These are phyloP conservation scores for Monomorium pharaonis DNA, from an alignment of 1,140 invertebrate genomes.

Conservation along the genomic window DNA sequence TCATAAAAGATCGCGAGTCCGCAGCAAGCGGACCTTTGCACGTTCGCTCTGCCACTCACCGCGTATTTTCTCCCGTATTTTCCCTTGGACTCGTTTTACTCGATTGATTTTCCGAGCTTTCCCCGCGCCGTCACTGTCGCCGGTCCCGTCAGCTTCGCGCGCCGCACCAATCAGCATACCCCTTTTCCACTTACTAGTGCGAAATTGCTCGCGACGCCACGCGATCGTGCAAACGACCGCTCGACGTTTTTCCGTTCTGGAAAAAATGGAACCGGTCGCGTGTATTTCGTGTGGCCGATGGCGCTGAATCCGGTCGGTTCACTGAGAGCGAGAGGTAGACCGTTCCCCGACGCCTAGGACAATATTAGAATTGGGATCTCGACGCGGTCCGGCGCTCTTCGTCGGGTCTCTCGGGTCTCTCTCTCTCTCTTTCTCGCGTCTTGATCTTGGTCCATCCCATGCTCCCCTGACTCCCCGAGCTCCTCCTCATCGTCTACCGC, in stretches of 20 bases:
- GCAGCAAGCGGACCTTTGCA: neutral
- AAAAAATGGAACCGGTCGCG: neutral
- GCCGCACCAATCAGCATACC: neutral
- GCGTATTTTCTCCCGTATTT: conserved; percentile 34
- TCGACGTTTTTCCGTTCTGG: neutral
- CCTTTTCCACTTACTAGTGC: neutral
- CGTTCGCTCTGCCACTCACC: conserved; percentile 29
- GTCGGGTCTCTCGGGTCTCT: neutral
- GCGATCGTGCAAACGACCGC: neutral
- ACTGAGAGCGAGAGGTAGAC: conserved; percentile 73
- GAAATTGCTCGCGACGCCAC: neutral
- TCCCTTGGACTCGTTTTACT: conserved; percentile 15
- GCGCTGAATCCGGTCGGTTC: conserved; percentile 62
- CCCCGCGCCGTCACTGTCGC: conserved; percentile 4
- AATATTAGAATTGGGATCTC: conserved; percentile 82
- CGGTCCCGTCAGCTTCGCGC: neutral
- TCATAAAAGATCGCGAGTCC: neutral
- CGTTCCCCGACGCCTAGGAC: conserved; percentile 78
- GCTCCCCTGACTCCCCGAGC: conserved; percentile 17
- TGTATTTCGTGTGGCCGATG: conserved; percentile 49
- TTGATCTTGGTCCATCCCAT: conserved; percentile 41
- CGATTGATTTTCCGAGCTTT: conserved; percentile 48
- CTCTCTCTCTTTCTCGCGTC: conserved; percentile 24
- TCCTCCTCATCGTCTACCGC: neutral
- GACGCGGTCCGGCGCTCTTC: conserved; percentile 53